phyloP scores from a whole-genome alignment of 2,113 vertebrate genomes.

The Boulengeromyrus knoepffleri region DNA sequence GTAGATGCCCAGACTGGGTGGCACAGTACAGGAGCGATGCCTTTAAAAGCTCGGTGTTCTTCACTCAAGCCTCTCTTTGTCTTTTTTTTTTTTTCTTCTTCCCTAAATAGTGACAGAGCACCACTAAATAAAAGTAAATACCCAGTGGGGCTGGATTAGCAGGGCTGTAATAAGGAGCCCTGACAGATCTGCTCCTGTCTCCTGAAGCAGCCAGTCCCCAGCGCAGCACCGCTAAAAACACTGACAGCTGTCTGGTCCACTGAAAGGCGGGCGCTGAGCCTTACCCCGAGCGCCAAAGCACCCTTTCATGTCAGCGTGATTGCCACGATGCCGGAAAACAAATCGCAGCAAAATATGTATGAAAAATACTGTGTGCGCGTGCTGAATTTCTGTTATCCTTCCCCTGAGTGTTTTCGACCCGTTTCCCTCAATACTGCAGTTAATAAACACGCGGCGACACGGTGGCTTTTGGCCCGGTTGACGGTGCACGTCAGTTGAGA shows the following conservation, averaged over 20 bases:
- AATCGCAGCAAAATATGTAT: slow-evolving; percentile 11
- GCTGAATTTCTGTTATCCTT: background rate
- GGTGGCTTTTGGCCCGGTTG: background rate
- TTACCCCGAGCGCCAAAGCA: background rate
- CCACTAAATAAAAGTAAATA: slow-evolving; percentile 29
- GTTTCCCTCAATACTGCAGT: background rate
- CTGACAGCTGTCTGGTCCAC: slow-evolving; percentile 22
- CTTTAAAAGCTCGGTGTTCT: slow-evolving; percentile 16
- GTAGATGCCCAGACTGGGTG: background rate
- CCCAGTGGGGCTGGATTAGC: slow-evolving; percentile 7
- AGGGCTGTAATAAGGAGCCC: slow-evolving; percentile 5
- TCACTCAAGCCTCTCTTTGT: background rate
- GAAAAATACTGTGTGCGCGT: background rate
- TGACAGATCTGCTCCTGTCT: slow-evolving; percentile 7
- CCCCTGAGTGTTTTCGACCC: background rate
- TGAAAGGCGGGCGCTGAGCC: background rate
- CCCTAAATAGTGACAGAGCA: slow-evolving; percentile 19
- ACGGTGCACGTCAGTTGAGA: background rate
- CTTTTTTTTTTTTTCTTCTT: background rate
- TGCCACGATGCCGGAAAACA: background rate
- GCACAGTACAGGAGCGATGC: background rate
- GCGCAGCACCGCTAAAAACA: background rate
- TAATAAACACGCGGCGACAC: background rate
- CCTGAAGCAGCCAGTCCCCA: background rate
- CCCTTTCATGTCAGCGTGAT: background rate